phyloP scores from a whole-genome alignment of 1,140 invertebrate genomes.

The Drosophila watanabei region DNA sequence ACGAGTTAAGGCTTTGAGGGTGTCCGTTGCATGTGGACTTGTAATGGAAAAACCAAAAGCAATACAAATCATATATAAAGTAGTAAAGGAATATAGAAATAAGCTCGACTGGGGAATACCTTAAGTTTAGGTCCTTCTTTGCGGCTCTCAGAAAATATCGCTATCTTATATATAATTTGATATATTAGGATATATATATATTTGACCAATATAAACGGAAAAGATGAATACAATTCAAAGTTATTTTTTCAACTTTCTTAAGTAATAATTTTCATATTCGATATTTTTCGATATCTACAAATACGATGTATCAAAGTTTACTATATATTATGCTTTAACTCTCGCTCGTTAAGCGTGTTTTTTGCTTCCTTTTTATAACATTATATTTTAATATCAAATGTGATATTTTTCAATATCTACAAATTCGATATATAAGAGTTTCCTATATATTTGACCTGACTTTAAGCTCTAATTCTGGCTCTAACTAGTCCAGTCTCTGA shows the following conservation, averaged over 20 bases:
- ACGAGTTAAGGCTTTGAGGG: constrained; percentile 18
- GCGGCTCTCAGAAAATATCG: neutral
- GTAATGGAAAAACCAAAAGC: constrained; percentile 20
- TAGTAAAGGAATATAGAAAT: neutral
- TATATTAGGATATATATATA: neutral
- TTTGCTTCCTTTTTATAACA: neutral
- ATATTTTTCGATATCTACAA: neutral
- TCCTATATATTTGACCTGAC: neutral
- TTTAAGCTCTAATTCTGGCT: neutral
- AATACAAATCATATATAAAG: neutral
- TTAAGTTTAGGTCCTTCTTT: neutral
- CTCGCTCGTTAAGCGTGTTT: neutral
- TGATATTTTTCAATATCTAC: neutral
- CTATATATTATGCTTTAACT: neutral
- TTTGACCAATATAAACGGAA: neutral
- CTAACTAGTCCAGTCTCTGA: neutral
- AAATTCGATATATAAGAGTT: neutral
- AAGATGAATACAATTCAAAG: neutral
- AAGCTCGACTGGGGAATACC: neutral
- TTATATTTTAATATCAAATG: no score
- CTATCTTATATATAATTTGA: neutral
- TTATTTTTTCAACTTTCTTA: neutral
- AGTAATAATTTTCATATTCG: no score
- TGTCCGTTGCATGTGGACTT: constrained; percentile 24
- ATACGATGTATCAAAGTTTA: no score